phyloP scores from a whole-genome alignment of 2,888 invertebrate species.

The Holacanthella duospinosa region DNA sequence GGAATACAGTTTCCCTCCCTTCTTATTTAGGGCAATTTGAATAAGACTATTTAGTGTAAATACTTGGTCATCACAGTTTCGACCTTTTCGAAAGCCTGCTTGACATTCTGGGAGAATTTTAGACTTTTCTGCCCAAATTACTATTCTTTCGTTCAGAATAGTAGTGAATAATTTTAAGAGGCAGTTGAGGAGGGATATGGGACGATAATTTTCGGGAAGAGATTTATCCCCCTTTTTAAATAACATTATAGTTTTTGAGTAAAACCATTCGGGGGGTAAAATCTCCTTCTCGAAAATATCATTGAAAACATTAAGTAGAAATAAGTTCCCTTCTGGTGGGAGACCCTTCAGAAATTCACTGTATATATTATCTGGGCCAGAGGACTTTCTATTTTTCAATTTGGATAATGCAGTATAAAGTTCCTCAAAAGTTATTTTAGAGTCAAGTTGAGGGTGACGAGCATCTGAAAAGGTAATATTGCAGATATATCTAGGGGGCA shows the following conservation, averaged over 20 bases:
- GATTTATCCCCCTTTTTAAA: background rate
- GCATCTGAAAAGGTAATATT: too few relatives aligned
- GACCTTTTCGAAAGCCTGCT: constrained; percentile 4
- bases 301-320: background rate
- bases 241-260: constrained; percentile 1
- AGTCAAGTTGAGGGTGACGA: too few relatives aligned
- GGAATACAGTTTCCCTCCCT: background rate
- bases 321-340: background rate
- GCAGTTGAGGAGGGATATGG: background rate
- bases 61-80: background rate
- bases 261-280: background rate
- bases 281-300: background rate
- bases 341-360: background rate
- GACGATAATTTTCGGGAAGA: background rate
- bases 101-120: background rate
- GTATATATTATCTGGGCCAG: background rate
- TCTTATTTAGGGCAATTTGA: background rate
- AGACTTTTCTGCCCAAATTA: background rate
- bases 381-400: background rate
- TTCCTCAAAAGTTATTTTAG: too few relatives aligned
- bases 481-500: too few relatives aligned
- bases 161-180: background rate
- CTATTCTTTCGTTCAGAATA: background rate
- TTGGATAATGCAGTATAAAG: background rate
- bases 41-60: background rate